Evolutionary conservation across 37 sponge, comb jelly and placozoan species (phyloP).

Genomic region (Agelas oroides): DNA sequence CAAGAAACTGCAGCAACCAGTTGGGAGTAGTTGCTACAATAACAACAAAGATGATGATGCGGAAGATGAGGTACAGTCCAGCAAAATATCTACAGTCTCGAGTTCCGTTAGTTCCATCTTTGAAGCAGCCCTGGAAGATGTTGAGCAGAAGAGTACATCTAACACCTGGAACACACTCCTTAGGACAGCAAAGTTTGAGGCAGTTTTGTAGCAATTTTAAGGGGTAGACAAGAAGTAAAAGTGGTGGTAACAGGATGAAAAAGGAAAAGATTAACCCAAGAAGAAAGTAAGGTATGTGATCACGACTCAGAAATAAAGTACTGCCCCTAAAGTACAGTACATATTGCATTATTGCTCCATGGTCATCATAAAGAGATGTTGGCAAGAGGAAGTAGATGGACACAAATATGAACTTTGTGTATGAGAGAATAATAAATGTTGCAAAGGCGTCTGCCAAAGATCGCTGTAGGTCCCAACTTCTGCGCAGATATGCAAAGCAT

Average conservation of each 20-base stretch:
- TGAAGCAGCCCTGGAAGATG: slow-evolving; percentile 8
- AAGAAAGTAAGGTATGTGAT: not conserved
- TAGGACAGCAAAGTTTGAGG: not conserved
- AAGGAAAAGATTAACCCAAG: not conserved
- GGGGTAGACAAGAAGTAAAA: not conserved
- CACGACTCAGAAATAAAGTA: not conserved
- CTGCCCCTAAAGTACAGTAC: not conserved
- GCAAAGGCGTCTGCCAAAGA: no score
- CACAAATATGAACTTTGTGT: no score
- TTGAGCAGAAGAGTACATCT: not conserved
- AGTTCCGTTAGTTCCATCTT: not conserved
- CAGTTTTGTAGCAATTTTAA: not conserved
- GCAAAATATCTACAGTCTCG: no score
- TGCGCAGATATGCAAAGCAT: not conserved
- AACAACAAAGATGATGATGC: slow-evolving; percentile 38
- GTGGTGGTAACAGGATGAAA: slow-evolving; percentile 11
- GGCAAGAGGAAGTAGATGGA: no score
- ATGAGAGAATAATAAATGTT: no score
- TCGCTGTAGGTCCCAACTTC: not conserved
- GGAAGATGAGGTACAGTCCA: slow-evolving; percentile 62
- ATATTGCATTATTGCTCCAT: not conserved
- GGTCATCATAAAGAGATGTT: no score
- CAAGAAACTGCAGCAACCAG: slow-evolving; percentile 16
- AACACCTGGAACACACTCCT: not conserved
- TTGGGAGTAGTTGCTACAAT: slow-evolving; percentile 41